phyloP scores from a whole-genome alignment of 2,113 vertebrate species.

The Daphoenositta chrysoptera region DNA sequence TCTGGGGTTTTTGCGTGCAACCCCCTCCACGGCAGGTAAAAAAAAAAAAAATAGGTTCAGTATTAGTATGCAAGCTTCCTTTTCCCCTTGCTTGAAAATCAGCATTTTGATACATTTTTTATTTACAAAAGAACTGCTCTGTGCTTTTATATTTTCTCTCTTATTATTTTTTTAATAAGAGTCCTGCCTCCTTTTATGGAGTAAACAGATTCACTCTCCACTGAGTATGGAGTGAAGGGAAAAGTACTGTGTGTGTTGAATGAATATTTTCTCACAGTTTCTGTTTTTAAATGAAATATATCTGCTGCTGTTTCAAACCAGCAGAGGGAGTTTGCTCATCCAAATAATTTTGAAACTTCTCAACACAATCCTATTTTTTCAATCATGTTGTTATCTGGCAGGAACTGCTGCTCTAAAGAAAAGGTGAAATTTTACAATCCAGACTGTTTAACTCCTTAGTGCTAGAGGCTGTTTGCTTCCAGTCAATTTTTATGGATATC shows the following conservation, averaged over 20 bases:
- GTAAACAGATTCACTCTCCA: not conserved
- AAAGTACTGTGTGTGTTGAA: not conserved
- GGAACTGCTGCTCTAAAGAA: not conserved
- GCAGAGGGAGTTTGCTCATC: slow-evolving; percentile 51
- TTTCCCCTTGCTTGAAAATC: not conserved
- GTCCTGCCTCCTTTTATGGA: not conserved
- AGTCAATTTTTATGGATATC: not conserved
- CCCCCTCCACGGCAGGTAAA: not conserved
- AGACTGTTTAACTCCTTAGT: not conserved
- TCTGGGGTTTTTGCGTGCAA: fast-evolving
- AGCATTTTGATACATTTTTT: not conserved
- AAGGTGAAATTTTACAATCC: not conserved
- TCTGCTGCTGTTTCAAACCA: slow-evolving; percentile 13
- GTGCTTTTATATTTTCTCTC: not conserved
- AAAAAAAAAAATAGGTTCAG: not conserved
- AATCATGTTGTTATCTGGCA: not conserved
- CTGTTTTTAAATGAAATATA: not conserved
- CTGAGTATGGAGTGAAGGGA: not conserved
- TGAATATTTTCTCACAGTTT: not conserved
- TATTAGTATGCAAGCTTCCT: not conserved
- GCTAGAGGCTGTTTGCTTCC: not conserved
- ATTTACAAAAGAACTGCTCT: not conserved
- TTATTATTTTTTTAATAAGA: not conserved
- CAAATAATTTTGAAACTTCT: not conserved
- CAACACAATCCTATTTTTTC: not conserved